Conservation (phyloP, 2,797 vertebrate species). For the Sebastes hubbsi region DNA sequence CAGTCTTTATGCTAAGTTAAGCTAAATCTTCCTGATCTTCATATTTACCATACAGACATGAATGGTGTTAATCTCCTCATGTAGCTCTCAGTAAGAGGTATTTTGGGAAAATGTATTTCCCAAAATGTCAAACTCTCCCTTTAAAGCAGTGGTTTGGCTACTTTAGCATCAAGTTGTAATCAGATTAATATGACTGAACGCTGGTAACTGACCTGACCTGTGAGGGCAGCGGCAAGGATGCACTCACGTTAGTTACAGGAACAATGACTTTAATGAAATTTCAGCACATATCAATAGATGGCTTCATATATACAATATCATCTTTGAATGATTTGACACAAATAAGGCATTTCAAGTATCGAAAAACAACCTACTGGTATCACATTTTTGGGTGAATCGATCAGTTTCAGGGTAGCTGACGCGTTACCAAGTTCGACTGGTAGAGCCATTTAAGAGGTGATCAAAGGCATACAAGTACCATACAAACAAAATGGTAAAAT, state of each 20-base stretch:
- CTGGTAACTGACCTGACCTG: not conserved
- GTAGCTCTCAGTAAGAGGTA: not conserved
- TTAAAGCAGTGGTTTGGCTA: not conserved
- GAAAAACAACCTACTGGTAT: conserved; percentile 66
- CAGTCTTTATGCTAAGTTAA: not conserved
- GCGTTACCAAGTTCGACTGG: conserved; percentile 37
- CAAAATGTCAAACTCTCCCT: not conserved
- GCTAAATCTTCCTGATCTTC: not conserved
- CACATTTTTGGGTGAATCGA: conserved; percentile 69
- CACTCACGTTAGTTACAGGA: conserved; percentile 45
- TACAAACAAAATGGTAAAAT: conserved; percentile 62
- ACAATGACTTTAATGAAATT: conserved; percentile 74
- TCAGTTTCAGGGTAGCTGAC: conserved; percentile 55
- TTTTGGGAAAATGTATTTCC: not conserved
- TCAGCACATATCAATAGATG: conserved; percentile 67
- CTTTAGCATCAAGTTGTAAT: not conserved
- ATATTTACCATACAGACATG: not conserved
- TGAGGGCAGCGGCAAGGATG: conserved; percentile 17
- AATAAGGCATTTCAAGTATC: conserved; percentile 83
- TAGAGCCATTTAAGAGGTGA: conserved; percentile 61
- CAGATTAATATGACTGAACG: not conserved
- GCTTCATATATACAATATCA: conserved; percentile 71
- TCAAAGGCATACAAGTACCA: conserved; percentile 62
- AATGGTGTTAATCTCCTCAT: not conserved
- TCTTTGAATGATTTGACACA: conserved; percentile 71